phyloP scores from a whole-genome alignment of 30 jellyfish, hydroid and myxozoan genomes.

The Turritopsis dohrnii region DNA sequence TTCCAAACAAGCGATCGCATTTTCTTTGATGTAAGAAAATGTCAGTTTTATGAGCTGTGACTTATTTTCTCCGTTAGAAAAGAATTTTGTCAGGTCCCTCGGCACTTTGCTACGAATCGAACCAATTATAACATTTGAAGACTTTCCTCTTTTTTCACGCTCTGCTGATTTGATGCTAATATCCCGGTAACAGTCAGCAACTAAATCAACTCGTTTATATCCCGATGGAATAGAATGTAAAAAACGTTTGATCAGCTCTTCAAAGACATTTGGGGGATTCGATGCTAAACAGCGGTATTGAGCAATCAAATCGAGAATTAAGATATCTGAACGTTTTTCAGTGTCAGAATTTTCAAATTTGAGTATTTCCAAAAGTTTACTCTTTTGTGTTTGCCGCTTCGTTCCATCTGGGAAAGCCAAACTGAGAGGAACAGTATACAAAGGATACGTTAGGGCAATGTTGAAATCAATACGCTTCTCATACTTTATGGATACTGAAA shows the following conservation, averaged over 20 bases:
- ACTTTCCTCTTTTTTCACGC: conserved; percentile 1
- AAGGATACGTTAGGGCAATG: not conserved
- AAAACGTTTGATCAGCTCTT: not conserved
- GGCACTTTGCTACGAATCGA: not conserved
- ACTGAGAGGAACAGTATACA: not conserved
- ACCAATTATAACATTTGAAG: not conserved
- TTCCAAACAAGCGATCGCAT: conserved; percentile 1
- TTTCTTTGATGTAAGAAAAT: not conserved
- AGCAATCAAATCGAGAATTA: conserved; percentile 2
- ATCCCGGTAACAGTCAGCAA: conserved; percentile 5
- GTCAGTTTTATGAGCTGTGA: not conserved
- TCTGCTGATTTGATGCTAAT: not conserved
- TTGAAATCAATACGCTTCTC: not conserved
- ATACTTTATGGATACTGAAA: not conserved
- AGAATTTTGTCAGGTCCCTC: not conserved
- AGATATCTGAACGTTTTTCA: not conserved
- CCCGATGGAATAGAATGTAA: not conserved
- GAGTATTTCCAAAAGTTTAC: not conserved
- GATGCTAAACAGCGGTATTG: not conserved
- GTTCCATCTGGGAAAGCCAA: conserved; percentile 23
- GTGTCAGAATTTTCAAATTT: not conserved
- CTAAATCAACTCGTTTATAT: not conserved
- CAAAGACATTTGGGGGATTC: not conserved
- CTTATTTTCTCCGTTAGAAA: conserved; percentile 1
- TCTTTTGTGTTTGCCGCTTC: not conserved